Conservation (phyloP, 2,113 vertebrate genomes). For the Delphinus delphis region DNA sequence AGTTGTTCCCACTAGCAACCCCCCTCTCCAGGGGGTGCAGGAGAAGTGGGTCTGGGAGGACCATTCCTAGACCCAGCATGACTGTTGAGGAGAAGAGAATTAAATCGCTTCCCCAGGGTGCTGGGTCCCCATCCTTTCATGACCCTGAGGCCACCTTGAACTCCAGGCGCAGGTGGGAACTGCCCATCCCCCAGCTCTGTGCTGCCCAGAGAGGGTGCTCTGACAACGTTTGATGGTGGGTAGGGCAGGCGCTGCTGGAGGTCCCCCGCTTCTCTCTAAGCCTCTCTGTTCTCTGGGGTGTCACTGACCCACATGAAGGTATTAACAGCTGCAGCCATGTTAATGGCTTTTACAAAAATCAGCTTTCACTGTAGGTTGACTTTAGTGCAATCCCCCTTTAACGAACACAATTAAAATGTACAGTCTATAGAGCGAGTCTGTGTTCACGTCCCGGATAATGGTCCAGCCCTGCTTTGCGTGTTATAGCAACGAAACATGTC, state of each 20-base stretch:
- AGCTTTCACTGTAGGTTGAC: background rate
- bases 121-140: background rate
- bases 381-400: slow-evolving; percentile 17
- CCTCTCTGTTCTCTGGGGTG: background rate
- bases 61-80: background rate
- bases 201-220: background rate
- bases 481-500: background rate
- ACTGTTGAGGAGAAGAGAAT: background rate
- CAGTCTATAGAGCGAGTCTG: background rate
- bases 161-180: background rate
- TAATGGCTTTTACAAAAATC: background rate
- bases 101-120: background rate
- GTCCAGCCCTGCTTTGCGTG: background rate
- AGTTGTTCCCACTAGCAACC: background rate
- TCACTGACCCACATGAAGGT: background rate
- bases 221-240: background rate
- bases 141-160: background rate
- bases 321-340: background rate
- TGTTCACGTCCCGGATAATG: background rate
- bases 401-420: background rate
- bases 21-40: background rate
- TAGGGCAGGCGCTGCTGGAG: background rate
- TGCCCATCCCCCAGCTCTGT: accelerated
- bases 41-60: background rate
- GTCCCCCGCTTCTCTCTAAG: background rate